Evolutionary conservation across 1,140 invertebrate species (phyloP), one percentile per base, ranked within the genome.

Genomic region (Temnothorax nylanderi): DNA sequence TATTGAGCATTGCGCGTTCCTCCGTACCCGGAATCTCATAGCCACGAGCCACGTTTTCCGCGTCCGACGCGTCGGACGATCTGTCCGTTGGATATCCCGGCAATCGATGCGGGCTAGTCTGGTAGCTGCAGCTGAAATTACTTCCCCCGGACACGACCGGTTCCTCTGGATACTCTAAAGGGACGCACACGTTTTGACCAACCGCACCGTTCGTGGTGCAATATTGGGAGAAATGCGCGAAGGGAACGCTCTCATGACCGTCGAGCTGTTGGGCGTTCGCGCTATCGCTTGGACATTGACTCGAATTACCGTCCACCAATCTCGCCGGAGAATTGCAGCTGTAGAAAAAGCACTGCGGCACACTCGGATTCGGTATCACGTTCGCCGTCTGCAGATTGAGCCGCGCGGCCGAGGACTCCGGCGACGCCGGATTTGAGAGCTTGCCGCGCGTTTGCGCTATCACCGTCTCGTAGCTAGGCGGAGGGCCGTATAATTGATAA

Each of bases 401-500:
- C 10, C 85, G 84, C 11, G 88, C 21, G 37, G 21, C 37, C 18
- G 85, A 84, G 6, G 92, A 85, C 54, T 95, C 93, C 34, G 93
- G 91, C 11, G 94, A 94, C 49, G 92, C 89, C 2, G 94, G 91
- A 67, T 65, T 88, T 1, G 92, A 88, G 2, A 92, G 82, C 72
- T 95, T 95, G 26, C 93, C 92, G 5, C 94, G 93, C 7, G 93
- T 92, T 75, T 95, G 94, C 2, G 94, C 94, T 47, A 96, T 95
- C 21, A 96, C 95, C 74, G 95, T 95, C 74, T 96, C 95, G 86
- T 96, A 96, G 85, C 95, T 96, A 18, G 95, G 95, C 10, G 95
- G 95, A 41, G 95, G 95, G 60, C 95, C 95, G 74, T 95, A 95
- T 11, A 95, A 88, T 81, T 95, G 95, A 77, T 95, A 95, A 69